phyloP scores from a whole-genome alignment of 1,140 invertebrate species.

The Ceratina calcarata region DNA sequence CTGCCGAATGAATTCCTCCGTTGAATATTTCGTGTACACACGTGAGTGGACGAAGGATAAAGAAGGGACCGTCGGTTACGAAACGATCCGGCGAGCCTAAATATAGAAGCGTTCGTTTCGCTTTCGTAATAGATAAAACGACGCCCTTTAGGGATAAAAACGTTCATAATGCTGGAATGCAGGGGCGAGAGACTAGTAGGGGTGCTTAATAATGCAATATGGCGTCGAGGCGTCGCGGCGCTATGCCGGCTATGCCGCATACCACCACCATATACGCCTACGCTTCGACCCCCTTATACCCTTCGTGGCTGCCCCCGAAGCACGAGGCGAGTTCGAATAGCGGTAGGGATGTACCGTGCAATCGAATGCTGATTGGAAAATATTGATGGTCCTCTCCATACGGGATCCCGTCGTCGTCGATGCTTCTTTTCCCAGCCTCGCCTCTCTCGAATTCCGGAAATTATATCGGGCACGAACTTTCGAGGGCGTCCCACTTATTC shows the following conservation, averaged over 20 bases:
- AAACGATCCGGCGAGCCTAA: not conserved
- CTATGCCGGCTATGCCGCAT: constrained; percentile 78
- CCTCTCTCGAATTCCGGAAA: constrained; percentile 52
- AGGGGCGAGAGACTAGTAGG: constrained; percentile 60
- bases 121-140: constrained; percentile 30
- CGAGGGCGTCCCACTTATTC: constrained; percentile 1
- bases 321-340: not conserved
- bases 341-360: constrained; percentile 53
- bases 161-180: constrained; percentile 79
- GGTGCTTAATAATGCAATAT: constrained; percentile 80
- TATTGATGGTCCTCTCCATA: constrained; percentile 70
- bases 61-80: not conserved
- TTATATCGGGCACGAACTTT: constrained; percentile 47
- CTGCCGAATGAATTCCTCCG: not conserved
- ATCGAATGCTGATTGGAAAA: constrained; percentile 79
- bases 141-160: constrained; percentile 75
- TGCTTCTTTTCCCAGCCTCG: constrained; percentile 53
- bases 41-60: no score
- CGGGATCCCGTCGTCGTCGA: constrained; percentile 15
- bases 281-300: constrained; percentile 55
- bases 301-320: constrained; percentile 26
- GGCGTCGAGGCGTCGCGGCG: constrained; percentile 74
- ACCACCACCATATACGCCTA: constrained; percentile 75
- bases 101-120: not conserved
- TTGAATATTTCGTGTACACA: no score